Evolutionary conservation across 2,113 vertebrate genomes (phyloP).

Genomic region (Salvator merianae): DNA sequence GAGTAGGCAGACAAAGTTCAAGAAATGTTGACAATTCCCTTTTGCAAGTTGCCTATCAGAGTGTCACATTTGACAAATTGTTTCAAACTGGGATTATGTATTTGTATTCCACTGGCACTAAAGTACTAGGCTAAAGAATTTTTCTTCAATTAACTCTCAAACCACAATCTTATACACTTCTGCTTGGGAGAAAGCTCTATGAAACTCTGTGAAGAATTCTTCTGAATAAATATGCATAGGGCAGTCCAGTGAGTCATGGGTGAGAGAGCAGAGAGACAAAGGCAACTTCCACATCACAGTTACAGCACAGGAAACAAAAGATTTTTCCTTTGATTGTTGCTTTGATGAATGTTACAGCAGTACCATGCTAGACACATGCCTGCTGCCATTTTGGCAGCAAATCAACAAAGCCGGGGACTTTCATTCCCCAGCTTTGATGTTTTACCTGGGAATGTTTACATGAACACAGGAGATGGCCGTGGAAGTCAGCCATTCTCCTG

Average conservation of each 20-base stretch:
- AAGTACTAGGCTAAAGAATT: background rate
- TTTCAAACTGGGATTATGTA: background rate
- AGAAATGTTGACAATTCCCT: slow-evolving; percentile 3
- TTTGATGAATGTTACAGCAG: too few species aligned
- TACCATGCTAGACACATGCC: too few species aligned
- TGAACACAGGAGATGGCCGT: too few species aligned
- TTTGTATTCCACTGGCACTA: slow-evolving; percentile 16
- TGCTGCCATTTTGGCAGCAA: too few species aligned
- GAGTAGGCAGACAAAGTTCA: background rate
- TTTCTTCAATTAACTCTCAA: background rate
- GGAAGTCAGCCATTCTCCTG: too few species aligned
- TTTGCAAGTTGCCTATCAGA: slow-evolving; percentile 1
- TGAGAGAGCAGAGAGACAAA: too few species aligned
- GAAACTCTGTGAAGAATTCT: background rate
- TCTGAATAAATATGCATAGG: background rate
- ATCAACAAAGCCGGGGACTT: too few species aligned
- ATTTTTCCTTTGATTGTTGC: too few species aligned
- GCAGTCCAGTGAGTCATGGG: background rate
- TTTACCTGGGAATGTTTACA: too few species aligned
- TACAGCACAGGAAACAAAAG: too few species aligned
- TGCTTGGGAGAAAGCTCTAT: background rate
- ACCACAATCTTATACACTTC: background rate
- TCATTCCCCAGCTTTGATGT: too few species aligned
- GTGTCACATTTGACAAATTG: slow-evolving; percentile 12
- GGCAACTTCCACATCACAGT: too few species aligned